phyloP scores from a whole-genome alignment of 2,888 invertebrate genomes.

The Pyrrhia umbra region DNA sequence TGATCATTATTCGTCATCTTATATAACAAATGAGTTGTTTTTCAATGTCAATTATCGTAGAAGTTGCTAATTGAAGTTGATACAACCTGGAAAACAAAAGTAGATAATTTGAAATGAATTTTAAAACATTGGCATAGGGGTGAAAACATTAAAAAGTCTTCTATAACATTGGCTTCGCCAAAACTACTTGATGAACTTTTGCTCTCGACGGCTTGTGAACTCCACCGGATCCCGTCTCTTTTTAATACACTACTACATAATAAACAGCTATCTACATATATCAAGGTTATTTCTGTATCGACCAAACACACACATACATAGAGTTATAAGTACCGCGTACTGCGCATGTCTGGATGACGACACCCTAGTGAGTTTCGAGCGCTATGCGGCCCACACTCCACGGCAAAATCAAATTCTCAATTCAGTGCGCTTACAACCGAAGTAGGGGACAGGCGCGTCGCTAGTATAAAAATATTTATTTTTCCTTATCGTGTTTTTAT shows the following conservation, averaged over 20 bases:
- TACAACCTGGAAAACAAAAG: no score
- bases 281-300: not conserved
- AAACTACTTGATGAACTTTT: not conserved
- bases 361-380: not conserved
- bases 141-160: no score
- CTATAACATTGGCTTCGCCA: no score
- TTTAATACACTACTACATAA: not conserved
- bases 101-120: no score
- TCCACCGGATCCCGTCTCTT: not conserved
- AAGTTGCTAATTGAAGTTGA: no score
- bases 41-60: no score
- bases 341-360: not conserved
- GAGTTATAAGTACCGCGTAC: not conserved
- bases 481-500: not conserved
- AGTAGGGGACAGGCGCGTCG: not conserved
- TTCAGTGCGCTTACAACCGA: not conserved
- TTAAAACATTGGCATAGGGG: no score
- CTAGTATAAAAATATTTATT: not conserved
- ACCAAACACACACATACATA: no score
- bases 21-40: no score
- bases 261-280: not conserved
- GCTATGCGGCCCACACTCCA: not conserved
- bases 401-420: no score
- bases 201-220: not conserved
- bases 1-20: no score